These are phyloP conservation scores for Lasius platythorax DNA, from an alignment of 2,888 invertebrate species.

Conservation along the genomic window DNA sequence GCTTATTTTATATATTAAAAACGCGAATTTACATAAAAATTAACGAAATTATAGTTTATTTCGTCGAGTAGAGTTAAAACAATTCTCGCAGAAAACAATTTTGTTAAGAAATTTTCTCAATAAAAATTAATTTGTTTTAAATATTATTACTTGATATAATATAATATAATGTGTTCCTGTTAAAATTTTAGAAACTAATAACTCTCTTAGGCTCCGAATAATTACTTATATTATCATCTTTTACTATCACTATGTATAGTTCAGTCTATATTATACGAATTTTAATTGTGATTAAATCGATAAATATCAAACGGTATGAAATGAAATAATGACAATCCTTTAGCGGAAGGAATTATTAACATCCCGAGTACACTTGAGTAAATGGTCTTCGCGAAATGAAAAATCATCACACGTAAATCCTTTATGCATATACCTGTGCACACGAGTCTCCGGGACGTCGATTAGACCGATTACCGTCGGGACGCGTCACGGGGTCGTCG, in stretches of 20 bases:
- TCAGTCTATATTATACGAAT: background rate
- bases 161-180: too few relatives aligned
- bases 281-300: background rate
- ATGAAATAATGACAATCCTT: background rate
- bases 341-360: background rate
- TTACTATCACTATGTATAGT: background rate
- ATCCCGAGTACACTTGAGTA: background rate
- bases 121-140: too few relatives aligned
- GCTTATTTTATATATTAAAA: too few relatives aligned
- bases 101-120: too few relatives aligned
- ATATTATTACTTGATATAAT: too few relatives aligned
- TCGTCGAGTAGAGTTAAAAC: too few relatives aligned
- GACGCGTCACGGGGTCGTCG: slow-evolving; percentile 52
- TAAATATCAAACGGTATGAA: background rate
- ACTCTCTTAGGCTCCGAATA: too few relatives aligned
- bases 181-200: too few relatives aligned
- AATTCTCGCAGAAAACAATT: too few relatives aligned
- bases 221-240: too few relatives aligned
- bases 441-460: slow-evolving; percentile 74
- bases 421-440: slow-evolving; percentile 53
- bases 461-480: slow-evolving; percentile 72
- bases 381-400: slow-evolving; percentile 10
- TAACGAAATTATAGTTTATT: too few relatives aligned
- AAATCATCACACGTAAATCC: slow-evolving; percentile 40
- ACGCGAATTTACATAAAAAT: too few relatives aligned